These are phyloP conservation scores for Catostomus latipinnis DNA, from an alignment of 2,797 vertebrate genomes.

Conservation along the genomic window DNA sequence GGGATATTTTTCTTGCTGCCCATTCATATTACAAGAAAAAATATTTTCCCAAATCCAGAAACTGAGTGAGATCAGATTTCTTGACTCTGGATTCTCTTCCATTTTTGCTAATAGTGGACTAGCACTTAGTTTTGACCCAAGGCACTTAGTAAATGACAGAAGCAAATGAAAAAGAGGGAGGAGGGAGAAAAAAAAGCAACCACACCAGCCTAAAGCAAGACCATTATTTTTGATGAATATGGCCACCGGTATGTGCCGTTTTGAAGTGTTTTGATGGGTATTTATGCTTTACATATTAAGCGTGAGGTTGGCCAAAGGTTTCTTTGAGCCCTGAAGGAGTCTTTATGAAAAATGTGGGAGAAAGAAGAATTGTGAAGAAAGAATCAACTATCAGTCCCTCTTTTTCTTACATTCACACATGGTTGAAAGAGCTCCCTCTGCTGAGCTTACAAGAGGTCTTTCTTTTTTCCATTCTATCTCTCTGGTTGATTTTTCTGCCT, in stretches of 20 bases:
- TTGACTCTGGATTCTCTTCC: slow-evolving; percentile 72
- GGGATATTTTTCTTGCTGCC: slow-evolving; percentile 18
- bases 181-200: slow-evolving; percentile 38
- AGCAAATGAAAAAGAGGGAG: slow-evolving; percentile 45
- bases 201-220: slow-evolving; percentile 57
- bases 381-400: slow-evolving; percentile 33
- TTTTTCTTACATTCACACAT: slow-evolving; percentile 8
- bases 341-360: slow-evolving; percentile 50
- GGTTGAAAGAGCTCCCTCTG: slow-evolving; percentile 74
- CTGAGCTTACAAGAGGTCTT: slow-evolving; percentile 57
- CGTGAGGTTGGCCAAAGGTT: slow-evolving; percentile 69
- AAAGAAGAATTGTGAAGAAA: slow-evolving; percentile 43
- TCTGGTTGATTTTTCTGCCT: background rate
- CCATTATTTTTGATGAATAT: slow-evolving; percentile 74
- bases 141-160: slow-evolving; percentile 54
- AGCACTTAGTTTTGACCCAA: slow-evolving; percentile 59
- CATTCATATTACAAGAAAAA: slow-evolving; percentile 53
- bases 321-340: slow-evolving; percentile 52
- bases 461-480: background rate
- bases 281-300: slow-evolving; percentile 74
- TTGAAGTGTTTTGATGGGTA: slow-evolving; percentile 64
- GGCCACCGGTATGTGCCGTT: slow-evolving; percentile 69
- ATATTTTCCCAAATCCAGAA: slow-evolving; percentile 56
- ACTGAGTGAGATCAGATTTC: slow-evolving; percentile 66
- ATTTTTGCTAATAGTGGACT: slow-evolving; percentile 58